These are phyloP conservation scores for Crossocerus cetratus DNA, from an alignment of 2,888 invertebrate genomes.

Conservation along the genomic window DNA sequence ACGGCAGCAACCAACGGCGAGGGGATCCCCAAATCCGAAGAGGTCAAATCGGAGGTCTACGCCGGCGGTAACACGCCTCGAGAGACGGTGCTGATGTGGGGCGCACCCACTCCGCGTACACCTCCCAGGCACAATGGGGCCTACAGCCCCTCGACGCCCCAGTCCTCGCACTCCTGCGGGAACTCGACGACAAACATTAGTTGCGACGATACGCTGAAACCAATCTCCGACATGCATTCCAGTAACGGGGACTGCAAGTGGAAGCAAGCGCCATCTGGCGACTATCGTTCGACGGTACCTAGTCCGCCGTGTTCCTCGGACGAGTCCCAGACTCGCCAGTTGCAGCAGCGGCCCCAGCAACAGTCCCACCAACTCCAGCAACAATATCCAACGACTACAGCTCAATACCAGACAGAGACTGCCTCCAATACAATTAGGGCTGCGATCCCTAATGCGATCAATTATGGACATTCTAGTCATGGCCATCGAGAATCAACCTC, in stretches of 20 bases:
- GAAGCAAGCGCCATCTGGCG: conserved; percentile 74
- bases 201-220: conserved; percentile 76
- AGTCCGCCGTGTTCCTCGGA: conserved; percentile 72
- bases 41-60: conserved; percentile 79
- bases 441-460: conserved; percentile 58
- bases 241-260: conserved; percentile 78
- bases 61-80: conserved; percentile 82
- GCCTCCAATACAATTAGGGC: conserved; percentile 54
- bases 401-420: conserved; percentile 67
- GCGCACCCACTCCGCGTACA: conserved; percentile 77
- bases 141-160: conserved; percentile 73
- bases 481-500: conserved; percentile 70
- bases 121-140: conserved; percentile 74
- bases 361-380: conserved; percentile 68
- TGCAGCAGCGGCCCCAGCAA: conserved; percentile 70
- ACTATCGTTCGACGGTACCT: conserved; percentile 66
- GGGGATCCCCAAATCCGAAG: conserved; percentile 81
- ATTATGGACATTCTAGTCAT: conserved; percentile 73
- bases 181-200: conserved; percentile 65
- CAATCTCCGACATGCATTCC: conserved; percentile 78
- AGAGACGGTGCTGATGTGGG: conserved; percentile 97
- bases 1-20: conserved; percentile 78
- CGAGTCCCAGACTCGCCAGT: conserved; percentile 59
- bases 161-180: conserved; percentile 69
- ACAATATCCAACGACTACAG: conserved; percentile 70